Percentiles rank a stretch among this genome's conserved stretches.
Conservation (phyloP, 2,888 invertebrate genomes). For the Tenthredo scrophulariae region DNA sequence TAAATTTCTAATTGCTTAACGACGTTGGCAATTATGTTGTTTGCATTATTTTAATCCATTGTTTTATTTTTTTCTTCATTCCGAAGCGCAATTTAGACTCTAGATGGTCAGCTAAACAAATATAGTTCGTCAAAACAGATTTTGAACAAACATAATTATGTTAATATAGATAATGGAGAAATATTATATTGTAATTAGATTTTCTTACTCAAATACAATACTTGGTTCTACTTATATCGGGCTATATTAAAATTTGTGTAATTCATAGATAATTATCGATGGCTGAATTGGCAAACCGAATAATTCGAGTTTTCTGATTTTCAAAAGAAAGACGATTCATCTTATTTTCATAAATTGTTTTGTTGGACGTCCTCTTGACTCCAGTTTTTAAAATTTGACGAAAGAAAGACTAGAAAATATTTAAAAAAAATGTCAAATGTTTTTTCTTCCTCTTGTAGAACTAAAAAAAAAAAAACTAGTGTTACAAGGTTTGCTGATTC, state of each 20-base stretch:
- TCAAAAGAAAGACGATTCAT: not conserved
- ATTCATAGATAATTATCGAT: constrained; percentile 8
- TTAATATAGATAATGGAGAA: not conserved
- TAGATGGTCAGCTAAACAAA: not conserved
- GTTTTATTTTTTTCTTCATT: not conserved
- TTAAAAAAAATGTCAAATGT: not conserved
- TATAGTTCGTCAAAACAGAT: not conserved
- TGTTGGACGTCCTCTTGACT: too few relatives aligned
- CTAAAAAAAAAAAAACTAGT: not conserved
- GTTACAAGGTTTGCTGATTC: not conserved
- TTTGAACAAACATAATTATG: not conserved
- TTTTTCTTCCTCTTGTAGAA: not conserved
- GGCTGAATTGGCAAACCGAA: not conserved
- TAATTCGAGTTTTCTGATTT: not conserved
- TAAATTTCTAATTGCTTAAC: not conserved
- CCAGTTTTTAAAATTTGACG: not conserved
- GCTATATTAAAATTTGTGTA: constrained; percentile 34
- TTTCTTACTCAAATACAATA: constrained; percentile 11
- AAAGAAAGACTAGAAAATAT: not conserved
- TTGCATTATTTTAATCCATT: not conserved
- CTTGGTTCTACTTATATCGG: not conserved
- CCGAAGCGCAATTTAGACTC: not conserved
- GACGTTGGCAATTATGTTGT: not conserved
- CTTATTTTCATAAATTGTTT: not conserved
- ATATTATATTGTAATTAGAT: constrained; percentile 12